Conservation (phyloP, 2,888 invertebrate species). For the Diogma glabrata region DNA sequence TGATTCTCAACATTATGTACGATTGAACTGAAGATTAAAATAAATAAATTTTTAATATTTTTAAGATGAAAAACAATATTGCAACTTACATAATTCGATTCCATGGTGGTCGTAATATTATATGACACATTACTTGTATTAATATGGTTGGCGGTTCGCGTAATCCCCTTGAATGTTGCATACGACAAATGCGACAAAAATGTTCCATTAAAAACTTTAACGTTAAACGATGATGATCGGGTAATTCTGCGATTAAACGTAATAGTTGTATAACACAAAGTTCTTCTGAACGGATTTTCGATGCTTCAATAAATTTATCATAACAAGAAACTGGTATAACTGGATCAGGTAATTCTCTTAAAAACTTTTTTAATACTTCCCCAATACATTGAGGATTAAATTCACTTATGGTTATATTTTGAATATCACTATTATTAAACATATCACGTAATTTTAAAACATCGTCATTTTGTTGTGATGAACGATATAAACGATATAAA, state of each 20-base stretch:
- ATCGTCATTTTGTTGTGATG: conserved; percentile 12
- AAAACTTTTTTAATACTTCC: conserved; percentile 51
- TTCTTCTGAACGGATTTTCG: conserved; percentile 30
- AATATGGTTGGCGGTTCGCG: conserved; percentile 54
- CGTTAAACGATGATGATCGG: conserved; percentile 49
- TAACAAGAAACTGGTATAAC: conserved; percentile 64
- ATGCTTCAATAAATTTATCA: conserved; percentile 52
- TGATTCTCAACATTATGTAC: conserved; percentile 63
- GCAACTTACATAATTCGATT: conserved; percentile 56
- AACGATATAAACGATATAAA: conserved; percentile 51
- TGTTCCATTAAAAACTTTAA: conserved; percentile 56
- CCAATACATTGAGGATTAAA: conserved; percentile 45
- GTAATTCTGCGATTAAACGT: conserved; percentile 47
- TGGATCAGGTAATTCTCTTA: conserved; percentile 62
- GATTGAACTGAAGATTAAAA: conserved; percentile 45
- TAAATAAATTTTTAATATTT: conserved; percentile 10
- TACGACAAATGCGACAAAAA: conserved; percentile 55
- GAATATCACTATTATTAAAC: conserved; percentile 33
- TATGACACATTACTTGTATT: conserved; percentile 59
- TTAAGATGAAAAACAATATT: conserved; percentile 4
- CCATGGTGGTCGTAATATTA: conserved; percentile 64
- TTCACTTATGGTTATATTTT: conserved; percentile 36
- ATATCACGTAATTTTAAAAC: not conserved
- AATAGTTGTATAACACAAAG: conserved; percentile 42
- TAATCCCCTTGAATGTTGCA: conserved; percentile 51